phyloP scores from a whole-genome alignment of 2,797 vertebrate species.

The Prionace glauca region DNA sequence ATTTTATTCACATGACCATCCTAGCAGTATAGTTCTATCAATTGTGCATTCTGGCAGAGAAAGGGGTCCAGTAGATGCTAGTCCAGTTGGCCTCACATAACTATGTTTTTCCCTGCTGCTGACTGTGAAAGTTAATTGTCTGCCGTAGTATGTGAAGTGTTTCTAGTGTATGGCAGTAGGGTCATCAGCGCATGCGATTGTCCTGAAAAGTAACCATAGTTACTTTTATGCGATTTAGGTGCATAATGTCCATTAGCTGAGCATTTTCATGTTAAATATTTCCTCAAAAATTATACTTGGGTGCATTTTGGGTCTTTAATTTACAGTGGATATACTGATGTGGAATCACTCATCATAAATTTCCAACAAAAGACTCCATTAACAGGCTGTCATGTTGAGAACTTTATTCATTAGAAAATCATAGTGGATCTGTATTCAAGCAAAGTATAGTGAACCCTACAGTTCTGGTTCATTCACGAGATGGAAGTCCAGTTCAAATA shows the following conservation, averaged over 20 bases:
- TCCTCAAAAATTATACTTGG: not conserved
- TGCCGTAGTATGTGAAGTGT: not conserved
- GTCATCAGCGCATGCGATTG: not conserved
- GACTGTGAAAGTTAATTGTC: not conserved
- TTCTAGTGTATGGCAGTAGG: not conserved
- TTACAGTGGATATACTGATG: not conserved
- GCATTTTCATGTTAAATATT: not conserved
- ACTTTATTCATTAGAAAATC: not conserved
- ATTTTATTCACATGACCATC: not conserved
- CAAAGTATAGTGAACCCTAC: not conserved
- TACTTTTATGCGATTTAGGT: not conserved
- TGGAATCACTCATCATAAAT: not conserved
- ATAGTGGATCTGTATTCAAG: not conserved
- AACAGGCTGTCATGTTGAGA: not conserved
- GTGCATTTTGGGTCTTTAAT: not conserved
- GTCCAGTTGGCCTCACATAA: not conserved
- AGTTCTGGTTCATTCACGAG: not conserved
- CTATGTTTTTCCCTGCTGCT: not conserved
- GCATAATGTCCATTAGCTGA: not conserved
- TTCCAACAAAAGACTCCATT: not conserved
- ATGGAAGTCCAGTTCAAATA: not conserved
- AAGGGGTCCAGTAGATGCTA: not conserved
- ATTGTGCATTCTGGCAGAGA: not conserved
- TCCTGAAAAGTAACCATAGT: not conserved
- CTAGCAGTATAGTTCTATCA: not conserved